Evolutionary conservation across 2,888 invertebrate genomes (phyloP).

Genomic region (Harmothoe impar): DNA sequence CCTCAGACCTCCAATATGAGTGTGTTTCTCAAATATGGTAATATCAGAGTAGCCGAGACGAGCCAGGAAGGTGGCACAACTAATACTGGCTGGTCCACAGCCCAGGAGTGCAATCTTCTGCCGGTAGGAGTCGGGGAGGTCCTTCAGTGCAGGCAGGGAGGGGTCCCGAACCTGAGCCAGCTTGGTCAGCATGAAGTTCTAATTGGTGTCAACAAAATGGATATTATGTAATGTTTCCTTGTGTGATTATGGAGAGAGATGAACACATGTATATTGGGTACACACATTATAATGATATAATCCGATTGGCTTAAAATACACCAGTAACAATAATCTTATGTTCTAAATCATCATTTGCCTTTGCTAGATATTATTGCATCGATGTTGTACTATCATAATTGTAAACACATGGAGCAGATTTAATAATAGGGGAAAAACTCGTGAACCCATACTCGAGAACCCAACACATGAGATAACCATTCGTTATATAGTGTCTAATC

Average conservation of each 20-base stretch:
- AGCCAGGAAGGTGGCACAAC: slow-evolving; percentile 97
- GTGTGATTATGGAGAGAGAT: slow-evolving; percentile 35
- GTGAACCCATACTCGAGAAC: too few species aligned
- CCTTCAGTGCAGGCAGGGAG: slow-evolving; percentile 81
- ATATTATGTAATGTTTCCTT: too few species aligned
- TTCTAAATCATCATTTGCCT: too few species aligned
- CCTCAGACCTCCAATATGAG: slow-evolving; percentile 95
- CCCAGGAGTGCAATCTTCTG: slow-evolving; percentile 94
- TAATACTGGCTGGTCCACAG: slow-evolving; percentile 97
- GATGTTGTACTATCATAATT: too few species aligned
- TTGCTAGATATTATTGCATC: too few species aligned
- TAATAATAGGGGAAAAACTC: too few species aligned
- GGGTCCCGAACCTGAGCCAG: slow-evolving; percentile 94
- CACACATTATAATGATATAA: neutral
- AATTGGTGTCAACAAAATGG: slow-evolving; percentile 66
- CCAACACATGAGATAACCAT: too few species aligned
- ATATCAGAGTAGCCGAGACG: slow-evolving; percentile 95
- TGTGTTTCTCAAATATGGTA: slow-evolving; percentile 95
- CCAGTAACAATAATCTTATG: too few species aligned
- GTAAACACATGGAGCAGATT: too few species aligned
- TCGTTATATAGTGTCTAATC: too few species aligned
- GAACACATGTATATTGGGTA: neutral
- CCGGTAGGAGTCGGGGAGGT: slow-evolving; percentile 83
- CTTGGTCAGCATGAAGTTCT: slow-evolving; percentile 96
- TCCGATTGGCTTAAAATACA: too few species aligned